phyloP scores from a whole-genome alignment of 1,140 invertebrate species.

The Tetragnatha versicolor region DNA sequence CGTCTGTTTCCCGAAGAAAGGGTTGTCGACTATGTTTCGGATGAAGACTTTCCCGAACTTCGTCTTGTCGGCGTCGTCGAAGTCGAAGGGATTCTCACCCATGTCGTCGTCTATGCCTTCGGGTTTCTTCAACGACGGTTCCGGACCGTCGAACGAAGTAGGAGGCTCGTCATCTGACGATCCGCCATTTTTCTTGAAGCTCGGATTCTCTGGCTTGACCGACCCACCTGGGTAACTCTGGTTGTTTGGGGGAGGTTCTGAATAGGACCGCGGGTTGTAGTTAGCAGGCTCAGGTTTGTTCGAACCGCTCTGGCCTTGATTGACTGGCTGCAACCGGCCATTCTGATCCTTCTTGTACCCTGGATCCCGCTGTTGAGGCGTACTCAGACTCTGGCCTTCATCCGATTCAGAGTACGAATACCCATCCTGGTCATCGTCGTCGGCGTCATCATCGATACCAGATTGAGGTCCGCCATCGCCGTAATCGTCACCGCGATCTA shows the following conservation, averaged over 20 bases:
- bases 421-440: not conserved
- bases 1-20: not conserved
- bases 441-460: not conserved
- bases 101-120: too few relatives aligned
- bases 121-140: too few relatives aligned
- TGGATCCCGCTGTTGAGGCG: not conserved
- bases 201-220: too few relatives aligned
- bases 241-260: too few relatives aligned
- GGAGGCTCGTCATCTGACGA: too few relatives aligned
- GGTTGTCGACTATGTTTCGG: not conserved
- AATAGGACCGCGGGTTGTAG: too few relatives aligned
- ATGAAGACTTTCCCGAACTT: not conserved
- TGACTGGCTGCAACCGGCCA: not conserved
- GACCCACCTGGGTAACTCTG: too few relatives aligned
- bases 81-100: not conserved
- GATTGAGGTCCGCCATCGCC: not conserved
- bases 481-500: not conserved
- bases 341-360: not conserved
- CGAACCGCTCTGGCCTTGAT: not conserved
- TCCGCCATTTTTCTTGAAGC: too few relatives aligned
- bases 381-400: not conserved
- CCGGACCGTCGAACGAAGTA: too few relatives aligned
- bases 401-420: not conserved
- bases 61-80: not conserved
- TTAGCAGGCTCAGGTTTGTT: too few relatives aligned